Conservation (phyloP, 2,888 invertebrate species). For the Tetragnatha montana region DNA sequence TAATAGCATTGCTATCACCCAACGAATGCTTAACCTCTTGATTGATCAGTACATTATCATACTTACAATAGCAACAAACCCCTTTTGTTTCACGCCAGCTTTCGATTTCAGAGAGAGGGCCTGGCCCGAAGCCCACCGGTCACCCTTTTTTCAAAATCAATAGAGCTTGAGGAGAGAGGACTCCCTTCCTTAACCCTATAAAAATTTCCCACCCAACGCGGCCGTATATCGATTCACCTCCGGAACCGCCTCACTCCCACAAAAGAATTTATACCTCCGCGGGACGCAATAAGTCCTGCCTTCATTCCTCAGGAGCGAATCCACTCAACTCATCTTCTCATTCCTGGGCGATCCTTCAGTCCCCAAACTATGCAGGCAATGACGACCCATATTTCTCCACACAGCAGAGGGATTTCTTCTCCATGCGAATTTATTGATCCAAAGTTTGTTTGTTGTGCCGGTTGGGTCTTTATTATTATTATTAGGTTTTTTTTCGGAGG, state of each 20-base stretch:
- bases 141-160: background rate
- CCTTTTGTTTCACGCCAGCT: no score
- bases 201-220: background rate
- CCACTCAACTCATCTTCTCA: slow-evolving; percentile 42
- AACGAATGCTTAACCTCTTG: no score
- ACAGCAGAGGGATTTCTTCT: slow-evolving; percentile 38
- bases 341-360: slow-evolving; percentile 1
- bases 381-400: slow-evolving; percentile 53
- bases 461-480: background rate
- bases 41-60: no score
- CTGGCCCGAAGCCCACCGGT: background rate
- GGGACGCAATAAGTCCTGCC: slow-evolving; percentile 47
- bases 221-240: background rate
- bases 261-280: background rate
- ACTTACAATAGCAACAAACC: no score
- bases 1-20: no score
- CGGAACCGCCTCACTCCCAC: background rate
- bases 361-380: slow-evolving; percentile 45
- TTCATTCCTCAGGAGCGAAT: slow-evolving; percentile 27
- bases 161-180: background rate
- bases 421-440: background rate
- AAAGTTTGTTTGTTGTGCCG: background rate
- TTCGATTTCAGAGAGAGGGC: background rate
- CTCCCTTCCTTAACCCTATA: background rate
- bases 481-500: background rate